A percentile compares a stretch with the other conserved stretches of the same genome.
Conservation (phyloP, 2,113 vertebrate species). For the Anarhynchus alexandrinus region DNA sequence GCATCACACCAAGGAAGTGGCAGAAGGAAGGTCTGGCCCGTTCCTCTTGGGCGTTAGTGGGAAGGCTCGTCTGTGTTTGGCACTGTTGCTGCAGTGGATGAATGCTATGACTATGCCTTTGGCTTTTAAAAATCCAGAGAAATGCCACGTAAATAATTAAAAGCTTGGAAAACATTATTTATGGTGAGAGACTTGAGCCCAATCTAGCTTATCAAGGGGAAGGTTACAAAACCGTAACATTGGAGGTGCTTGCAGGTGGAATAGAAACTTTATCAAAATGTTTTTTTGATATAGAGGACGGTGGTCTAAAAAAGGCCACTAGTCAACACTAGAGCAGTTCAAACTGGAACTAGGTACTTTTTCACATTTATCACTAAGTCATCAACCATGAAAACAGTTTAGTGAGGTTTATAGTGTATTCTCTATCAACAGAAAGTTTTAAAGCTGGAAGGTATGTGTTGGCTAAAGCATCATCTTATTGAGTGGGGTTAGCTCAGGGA, state of each 20-base stretch:
- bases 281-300: not conserved
- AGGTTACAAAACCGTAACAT: not conserved
- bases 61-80: not conserved
- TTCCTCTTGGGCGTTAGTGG: not conserved
- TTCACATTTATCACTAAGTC: not conserved
- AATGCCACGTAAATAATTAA: not conserved
- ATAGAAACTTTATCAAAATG: not conserved
- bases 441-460: not conserved
- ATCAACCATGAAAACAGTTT: not conserved
- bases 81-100: not conserved
- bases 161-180: not conserved
- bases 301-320: not conserved
- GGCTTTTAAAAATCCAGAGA: not conserved
- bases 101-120: not conserved
- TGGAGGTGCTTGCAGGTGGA: not conserved
- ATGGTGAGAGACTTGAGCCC: not conserved
- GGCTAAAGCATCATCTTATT: not conserved
- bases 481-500: no score
- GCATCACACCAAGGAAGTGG: not conserved
- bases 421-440: not conserved
- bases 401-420: not conserved
- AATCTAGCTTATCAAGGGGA: not conserved
- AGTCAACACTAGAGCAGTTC: not conserved
- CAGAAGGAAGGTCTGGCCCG: not conserved
- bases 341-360: not conserved